phyloP scores from a whole-genome alignment of 2,113 vertebrate species.

The Catagonus wagneri region DNA sequence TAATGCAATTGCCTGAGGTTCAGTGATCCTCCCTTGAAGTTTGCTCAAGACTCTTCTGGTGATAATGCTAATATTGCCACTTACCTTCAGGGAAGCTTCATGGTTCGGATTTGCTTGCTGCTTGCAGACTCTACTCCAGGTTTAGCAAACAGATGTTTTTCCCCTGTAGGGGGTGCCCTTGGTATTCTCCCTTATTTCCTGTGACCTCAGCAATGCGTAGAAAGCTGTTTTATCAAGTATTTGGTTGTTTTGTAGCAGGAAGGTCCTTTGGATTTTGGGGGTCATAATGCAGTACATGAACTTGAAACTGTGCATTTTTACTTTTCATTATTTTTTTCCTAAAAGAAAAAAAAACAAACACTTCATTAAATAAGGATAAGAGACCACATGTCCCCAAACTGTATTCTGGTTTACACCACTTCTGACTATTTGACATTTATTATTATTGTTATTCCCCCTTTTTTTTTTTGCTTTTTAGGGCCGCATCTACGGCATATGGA shows the following conservation, averaged over 20 bases:
- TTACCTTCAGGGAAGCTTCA: neutral
- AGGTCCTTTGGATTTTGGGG: neutral
- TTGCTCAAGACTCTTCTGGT: neutral
- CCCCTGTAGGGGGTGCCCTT: neutral
- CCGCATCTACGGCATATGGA: too few relatives aligned
- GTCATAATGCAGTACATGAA: neutral
- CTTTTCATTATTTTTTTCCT: neutral
- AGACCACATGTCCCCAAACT: neutral
- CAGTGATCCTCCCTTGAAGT: neutral
- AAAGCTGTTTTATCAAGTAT: neutral
- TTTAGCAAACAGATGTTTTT: neutral
- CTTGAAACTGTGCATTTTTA: neutral
- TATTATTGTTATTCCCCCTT: too few relatives aligned
- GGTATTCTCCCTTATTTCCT: neutral
- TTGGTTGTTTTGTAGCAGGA: neutral
- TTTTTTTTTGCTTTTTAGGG: too few relatives aligned
- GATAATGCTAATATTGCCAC: neutral
- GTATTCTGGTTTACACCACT: neutral
- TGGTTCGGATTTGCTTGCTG: neutral
- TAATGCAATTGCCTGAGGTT: neutral
- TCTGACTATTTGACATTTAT: neutral
- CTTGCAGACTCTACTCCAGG: neutral
- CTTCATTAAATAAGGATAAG: neutral
- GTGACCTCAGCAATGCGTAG: neutral
- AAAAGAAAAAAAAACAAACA: neutral